Evolutionary conservation across 1,140 invertebrate genomes (phyloP).

Genomic region (Luehdorfia chinensis): DNA sequence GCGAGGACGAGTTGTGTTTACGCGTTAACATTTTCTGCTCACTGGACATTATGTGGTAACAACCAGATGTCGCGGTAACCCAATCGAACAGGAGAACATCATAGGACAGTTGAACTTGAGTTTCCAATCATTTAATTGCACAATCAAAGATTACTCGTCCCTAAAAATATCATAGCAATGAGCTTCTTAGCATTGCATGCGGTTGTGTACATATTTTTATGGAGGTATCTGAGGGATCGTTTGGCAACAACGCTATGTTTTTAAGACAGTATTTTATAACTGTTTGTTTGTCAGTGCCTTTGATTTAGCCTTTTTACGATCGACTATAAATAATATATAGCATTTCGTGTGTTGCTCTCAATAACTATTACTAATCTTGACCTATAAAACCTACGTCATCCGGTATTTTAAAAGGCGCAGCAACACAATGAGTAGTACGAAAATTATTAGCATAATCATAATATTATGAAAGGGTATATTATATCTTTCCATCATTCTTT

Average conservation of each 20-base stretch:
- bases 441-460: too few species aligned
- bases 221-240: slow-evolving; percentile 2
- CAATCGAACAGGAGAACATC: too few species aligned
- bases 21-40: too few species aligned
- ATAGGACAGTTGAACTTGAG: too few species aligned
- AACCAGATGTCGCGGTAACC: too few species aligned
- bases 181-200: not conserved
- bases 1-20: too few species aligned
- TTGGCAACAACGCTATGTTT: slow-evolving; percentile 4
- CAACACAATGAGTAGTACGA: not conserved
- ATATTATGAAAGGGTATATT: too few species aligned
- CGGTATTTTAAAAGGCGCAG: slow-evolving; percentile 3
- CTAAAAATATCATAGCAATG: too few species aligned
- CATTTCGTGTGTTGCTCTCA: slow-evolving; percentile 33
- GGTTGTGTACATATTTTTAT: slow-evolving; percentile 3
- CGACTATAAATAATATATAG: slow-evolving; percentile 49
- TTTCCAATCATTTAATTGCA: too few species aligned
- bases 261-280: slow-evolving; percentile 31
- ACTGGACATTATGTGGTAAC: too few species aligned
- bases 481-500: too few species aligned
- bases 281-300: slow-evolving; percentile 51
- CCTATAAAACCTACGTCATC: slow-evolving; percentile 21
- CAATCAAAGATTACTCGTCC: too few species aligned
- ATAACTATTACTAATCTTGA: slow-evolving; percentile 26
- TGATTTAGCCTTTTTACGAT: slow-evolving; percentile 53